Evolutionary conservation across 2,888 invertebrate species (phyloP), one percentile per base, ranked within the genome.

Genomic region (Syrista parreyssii): DNA sequence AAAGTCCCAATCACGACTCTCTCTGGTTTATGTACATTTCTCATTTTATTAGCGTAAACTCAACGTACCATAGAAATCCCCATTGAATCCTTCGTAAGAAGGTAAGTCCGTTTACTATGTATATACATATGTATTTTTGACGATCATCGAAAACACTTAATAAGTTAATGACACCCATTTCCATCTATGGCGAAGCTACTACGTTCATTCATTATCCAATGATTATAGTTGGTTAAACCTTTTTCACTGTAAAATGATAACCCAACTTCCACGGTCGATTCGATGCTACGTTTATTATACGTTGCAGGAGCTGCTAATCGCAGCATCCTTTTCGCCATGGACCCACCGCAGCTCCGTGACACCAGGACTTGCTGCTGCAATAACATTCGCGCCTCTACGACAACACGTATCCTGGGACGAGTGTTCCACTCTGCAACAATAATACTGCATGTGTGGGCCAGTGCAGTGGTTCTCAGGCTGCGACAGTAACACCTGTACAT

Each of bases 361-460:
- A 88, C 84, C 86, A 83, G 84, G 84, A 84, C 85, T 86, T 86
- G 85, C 83, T 85, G 85, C 82, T 88, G 86, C 85, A 88, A 89
- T 86, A 89, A 89, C 88, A 89, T 86, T 86, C 84, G 82, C 86
- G 83, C 83, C 86, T 84, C 83, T 86, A 84, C 84, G 86, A 86
- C 85, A 87, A 86, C 86, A 86, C 71, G 83, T 81, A 68, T 72
- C 79, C 78, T 75, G 80, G 83, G 84, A 82, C 82, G 85, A 86
- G 85, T 84, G 86, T 84, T 85, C 87, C 88, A 87, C 88, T 89
- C 86, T 85, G 87, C 86, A 89, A 89, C 85, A 88, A 90, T 88
- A 90, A 89, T 86, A 89, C 85, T 82, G 81, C 86, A 86, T 86
- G 89, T 90, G 89, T 89, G 90, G 89, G 85, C 88, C 79, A 40